Percentiles rank a stretch among this genome's conserved stretches.
phyloP scores from a whole-genome alignment of 2,797 vertebrate genomes.

The Limnodromus scolopaceus region DNA sequence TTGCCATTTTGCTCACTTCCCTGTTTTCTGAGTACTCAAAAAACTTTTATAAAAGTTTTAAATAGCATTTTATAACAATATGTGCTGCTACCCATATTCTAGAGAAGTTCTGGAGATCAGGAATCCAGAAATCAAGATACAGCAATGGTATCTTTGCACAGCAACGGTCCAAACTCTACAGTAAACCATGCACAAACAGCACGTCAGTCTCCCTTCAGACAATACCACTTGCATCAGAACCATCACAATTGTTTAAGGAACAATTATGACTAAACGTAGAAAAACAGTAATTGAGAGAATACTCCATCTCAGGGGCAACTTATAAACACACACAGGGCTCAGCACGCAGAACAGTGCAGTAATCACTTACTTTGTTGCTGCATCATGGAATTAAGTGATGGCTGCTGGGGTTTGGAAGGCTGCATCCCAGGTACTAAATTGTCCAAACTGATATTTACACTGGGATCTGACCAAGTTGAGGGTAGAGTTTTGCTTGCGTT shows the following conservation, averaged over 20 bases:
- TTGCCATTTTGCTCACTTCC: fast-evolving
- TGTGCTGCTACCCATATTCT: background rate
- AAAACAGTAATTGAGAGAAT: background rate
- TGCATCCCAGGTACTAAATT: slow-evolving; percentile 93
- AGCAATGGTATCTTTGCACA: background rate
- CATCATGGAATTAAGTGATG: slow-evolving; percentile 94
- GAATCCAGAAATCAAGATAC: background rate
- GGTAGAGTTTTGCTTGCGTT: slow-evolving; percentile 88
- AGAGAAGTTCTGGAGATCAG: background rate
- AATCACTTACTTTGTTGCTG: slow-evolving; percentile 91
- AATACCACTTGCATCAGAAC: background rate
- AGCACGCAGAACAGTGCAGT: background rate
- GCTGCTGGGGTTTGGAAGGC: slow-evolving; percentile 91
- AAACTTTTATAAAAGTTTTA: background rate
- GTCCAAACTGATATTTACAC: slow-evolving; percentile 97
- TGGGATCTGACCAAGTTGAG: slow-evolving; percentile 94
- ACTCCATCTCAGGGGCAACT: background rate
- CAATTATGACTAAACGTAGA: background rate
- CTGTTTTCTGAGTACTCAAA: background rate
- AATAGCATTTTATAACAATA: background rate
- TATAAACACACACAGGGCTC: background rate
- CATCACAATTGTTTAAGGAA: background rate
- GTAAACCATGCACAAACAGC: background rate
- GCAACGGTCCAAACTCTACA: background rate
- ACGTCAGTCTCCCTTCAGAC: background rate